Percentiles rank a stretch among this genome's conserved stretches.
phyloP scores from a whole-genome alignment of 2,797 vertebrate species.

The Thaleichthys pacificus region DNA sequence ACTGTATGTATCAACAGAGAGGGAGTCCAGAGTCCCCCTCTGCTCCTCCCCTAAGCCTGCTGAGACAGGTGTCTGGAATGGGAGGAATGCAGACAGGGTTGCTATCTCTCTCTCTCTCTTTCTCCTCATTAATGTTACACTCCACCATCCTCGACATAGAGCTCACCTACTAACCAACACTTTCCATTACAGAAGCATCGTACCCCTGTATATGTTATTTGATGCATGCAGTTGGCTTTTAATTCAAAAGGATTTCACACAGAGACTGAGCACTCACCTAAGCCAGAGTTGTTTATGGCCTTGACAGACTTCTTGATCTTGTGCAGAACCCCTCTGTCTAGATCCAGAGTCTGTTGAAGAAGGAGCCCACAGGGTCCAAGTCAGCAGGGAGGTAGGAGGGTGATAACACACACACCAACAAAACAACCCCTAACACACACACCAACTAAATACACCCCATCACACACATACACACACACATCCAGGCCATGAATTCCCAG shows the following conservation, averaged over 20 bases:
- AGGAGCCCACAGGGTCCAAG: conserved; percentile 12
- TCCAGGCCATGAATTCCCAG: conserved; percentile 12
- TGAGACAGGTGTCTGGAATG: conserved; percentile 62
- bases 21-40: neutral
- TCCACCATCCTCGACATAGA: conserved; percentile 36
- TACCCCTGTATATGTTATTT: neutral
- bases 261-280: conserved; percentile 78
- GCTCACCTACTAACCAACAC: neutral
- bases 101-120: neutral
- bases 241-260: neutral
- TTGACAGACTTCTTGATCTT: conserved; percentile 99
- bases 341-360: conserved; percentile 83
- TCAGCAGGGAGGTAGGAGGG: neutral
- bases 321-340: conserved; percentile 88
- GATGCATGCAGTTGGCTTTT: neutral
- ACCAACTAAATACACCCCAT: neutral
- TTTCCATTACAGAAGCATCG: no score
- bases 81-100: conserved; percentile 63
- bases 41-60: conserved; percentile 53
- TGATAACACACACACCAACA: conserved; percentile 4
- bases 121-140: conserved; percentile 14
- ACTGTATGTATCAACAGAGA: neutral
- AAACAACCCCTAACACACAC: neutral
- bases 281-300: conserved; percentile 87
- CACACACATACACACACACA: conserved; percentile 16